Conservation (phyloP, 2,888 invertebrate species). For the Luperina nickerlii region DNA sequence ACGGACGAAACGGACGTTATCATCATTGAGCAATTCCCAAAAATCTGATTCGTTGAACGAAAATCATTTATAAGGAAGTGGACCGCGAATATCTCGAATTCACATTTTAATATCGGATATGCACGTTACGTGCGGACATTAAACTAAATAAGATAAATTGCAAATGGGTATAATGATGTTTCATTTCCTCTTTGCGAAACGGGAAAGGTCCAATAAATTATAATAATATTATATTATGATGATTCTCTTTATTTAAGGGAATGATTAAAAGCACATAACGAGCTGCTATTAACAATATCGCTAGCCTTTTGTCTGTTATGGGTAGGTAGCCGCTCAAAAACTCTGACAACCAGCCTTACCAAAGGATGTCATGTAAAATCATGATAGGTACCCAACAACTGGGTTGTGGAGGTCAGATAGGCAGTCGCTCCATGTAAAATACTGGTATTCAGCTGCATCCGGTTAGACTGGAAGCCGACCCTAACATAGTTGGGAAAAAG, state of each 20-base stretch:
- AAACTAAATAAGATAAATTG: constrained; percentile 30
- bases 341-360: not conserved
- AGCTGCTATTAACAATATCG: not conserved
- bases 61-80: constrained; percentile 4
- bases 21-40: not conserved
- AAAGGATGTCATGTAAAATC: not conserved
- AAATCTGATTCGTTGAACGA: not conserved
- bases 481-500: not conserved
- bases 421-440: not conserved
- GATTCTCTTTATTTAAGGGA: not conserved
- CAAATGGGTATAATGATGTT: constrained; percentile 15
- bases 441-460: not conserved
- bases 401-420: not conserved
- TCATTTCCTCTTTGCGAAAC: constrained; percentile 38
- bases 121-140: constrained; percentile 7
- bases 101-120: constrained; percentile 24
- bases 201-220: constrained; percentile 4
- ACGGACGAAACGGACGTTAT: too few relatives aligned
- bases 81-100: constrained; percentile 16
- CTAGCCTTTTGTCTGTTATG: not conserved
- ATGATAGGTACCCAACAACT: not conserved
- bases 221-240: not conserved
- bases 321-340: not conserved
- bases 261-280: not conserved
- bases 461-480: not conserved